These are phyloP conservation scores for Loris lydekkerianus DNA, from an alignment of 2,797 vertebrate species.

Conservation along the genomic window DNA sequence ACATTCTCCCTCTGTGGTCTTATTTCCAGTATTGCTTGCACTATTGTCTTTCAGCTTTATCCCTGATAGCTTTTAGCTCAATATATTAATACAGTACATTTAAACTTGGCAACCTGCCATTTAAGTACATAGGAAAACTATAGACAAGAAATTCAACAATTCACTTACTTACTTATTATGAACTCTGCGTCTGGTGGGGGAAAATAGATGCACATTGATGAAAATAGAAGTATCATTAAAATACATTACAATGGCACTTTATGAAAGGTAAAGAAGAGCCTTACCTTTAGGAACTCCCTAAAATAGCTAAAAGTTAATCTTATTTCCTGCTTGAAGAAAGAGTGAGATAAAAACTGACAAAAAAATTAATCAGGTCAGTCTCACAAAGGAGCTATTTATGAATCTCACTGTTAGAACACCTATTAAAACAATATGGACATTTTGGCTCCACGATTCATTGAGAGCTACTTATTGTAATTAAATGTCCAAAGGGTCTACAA, in stretches of 20 bases:
- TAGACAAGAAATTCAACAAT: background rate
- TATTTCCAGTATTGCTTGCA: slow-evolving; percentile 17
- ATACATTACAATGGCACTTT: background rate
- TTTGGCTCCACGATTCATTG: slow-evolving; percentile 1
- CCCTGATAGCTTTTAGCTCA: background rate
- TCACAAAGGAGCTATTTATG: background rate
- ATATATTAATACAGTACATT: background rate
- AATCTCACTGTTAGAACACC: slow-evolving; percentile 49
- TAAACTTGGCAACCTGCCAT: background rate
- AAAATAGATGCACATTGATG: background rate
- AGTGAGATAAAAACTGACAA: background rate
- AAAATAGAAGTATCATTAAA: background rate
- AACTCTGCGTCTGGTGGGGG: background rate
- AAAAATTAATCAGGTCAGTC: background rate
- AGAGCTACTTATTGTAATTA: slow-evolving; percentile 38
- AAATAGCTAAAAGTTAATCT: background rate
- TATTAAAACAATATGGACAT: background rate
- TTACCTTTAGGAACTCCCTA: background rate
- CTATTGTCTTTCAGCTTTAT: slow-evolving; percentile 60
- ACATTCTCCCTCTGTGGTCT: slow-evolving; percentile 58
- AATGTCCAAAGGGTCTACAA: slow-evolving; percentile 21
- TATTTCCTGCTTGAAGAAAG: background rate
- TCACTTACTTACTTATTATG: background rate
- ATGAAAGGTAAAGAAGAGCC: background rate
- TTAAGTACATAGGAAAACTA: background rate